These are phyloP conservation scores for Brachyalestes nurse DNA, from an alignment of 2,797 vertebrate species.

Conservation along the genomic window DNA sequence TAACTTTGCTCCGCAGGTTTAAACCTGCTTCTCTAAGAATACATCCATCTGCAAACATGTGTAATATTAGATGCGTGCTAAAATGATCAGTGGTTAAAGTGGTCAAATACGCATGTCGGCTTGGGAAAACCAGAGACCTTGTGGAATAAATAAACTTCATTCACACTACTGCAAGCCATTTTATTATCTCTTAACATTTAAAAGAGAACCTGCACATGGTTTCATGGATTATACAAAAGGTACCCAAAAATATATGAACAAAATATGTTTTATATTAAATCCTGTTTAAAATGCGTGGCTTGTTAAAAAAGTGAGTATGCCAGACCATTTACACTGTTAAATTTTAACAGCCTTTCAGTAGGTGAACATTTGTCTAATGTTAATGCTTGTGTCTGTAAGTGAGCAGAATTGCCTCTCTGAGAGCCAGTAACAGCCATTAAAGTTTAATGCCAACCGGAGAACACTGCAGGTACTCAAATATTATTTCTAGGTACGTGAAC, in stretches of 20 bases:
- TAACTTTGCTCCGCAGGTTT: constrained; percentile 39
- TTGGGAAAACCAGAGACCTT: background rate
- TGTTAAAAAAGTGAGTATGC: constrained; percentile 46
- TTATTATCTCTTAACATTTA: background rate
- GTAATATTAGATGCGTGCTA: background rate
- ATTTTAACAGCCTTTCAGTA: constrained; percentile 52
- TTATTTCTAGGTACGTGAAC: constrained; percentile 31
- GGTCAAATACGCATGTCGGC: background rate
- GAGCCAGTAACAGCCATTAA: constrained; percentile 36
- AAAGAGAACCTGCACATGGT: background rate
- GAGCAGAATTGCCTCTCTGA: constrained; percentile 40
- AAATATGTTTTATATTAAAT: constrained; percentile 52
- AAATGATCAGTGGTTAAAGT: constrained; percentile 11
- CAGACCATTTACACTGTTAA: constrained; percentile 46
- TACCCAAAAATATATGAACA: background rate
- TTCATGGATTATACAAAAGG: background rate
- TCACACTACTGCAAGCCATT: background rate
- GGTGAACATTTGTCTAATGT: constrained; percentile 49
- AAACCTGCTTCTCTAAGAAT: constrained; percentile 27
- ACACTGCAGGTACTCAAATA: constrained; percentile 41
- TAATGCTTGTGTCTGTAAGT: constrained; percentile 44
- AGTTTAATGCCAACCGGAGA: constrained; percentile 47
- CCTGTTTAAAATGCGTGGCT: constrained; percentile 38
- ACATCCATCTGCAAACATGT: constrained; percentile 1
- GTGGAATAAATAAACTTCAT: background rate